These are phyloP conservation scores for Drosophila equinoxialis DNA, from an alignment of 1,140 invertebrate genomes.

Conservation along the genomic window DNA sequence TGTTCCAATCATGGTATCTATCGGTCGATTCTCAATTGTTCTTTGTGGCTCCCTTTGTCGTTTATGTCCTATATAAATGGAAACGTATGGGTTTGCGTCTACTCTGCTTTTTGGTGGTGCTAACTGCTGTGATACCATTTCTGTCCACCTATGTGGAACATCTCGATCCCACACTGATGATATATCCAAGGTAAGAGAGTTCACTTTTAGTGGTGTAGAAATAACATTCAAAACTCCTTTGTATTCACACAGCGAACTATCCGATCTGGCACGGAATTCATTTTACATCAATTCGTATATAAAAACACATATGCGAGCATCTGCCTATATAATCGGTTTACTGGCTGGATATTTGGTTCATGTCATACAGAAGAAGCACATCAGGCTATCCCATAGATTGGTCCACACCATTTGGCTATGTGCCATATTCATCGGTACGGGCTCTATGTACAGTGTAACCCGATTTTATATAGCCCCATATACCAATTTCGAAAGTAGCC, in stretches of 20 bases:
- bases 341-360: slow-evolving; percentile 87
- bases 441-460: slow-evolving; percentile 86
- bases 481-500: slow-evolving; percentile 85
- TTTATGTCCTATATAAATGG: slow-evolving; percentile 87
- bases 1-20: slow-evolving; percentile 95
- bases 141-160: slow-evolving; percentile 85
- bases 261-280: slow-evolving; percentile 85
- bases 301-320: slow-evolving; percentile 89
- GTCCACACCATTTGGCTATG: slow-evolving; percentile 85
- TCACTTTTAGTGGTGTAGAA: neutral
- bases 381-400: slow-evolving; percentile 83
- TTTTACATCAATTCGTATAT: slow-evolving; percentile 87
- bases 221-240: neutral
- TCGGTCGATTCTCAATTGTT: slow-evolving; percentile 93
- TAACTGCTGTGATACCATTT: slow-evolving; percentile 85
- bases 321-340: slow-evolving; percentile 87
- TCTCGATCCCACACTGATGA: slow-evolving; percentile 87
- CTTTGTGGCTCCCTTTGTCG: slow-evolving; percentile 88
- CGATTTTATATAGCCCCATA: slow-evolving; percentile 86
- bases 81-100: slow-evolving; percentile 85
- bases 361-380: slow-evolving; percentile 85
- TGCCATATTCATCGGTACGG: slow-evolving; percentile 83
- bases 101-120: slow-evolving; percentile 83
- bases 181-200: slow-evolving; percentile 86
- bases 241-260: slow-evolving; percentile 83